phyloP scores from a whole-genome alignment of 2,797 vertebrate genomes.

The Bucorvus abyssinicus region DNA sequence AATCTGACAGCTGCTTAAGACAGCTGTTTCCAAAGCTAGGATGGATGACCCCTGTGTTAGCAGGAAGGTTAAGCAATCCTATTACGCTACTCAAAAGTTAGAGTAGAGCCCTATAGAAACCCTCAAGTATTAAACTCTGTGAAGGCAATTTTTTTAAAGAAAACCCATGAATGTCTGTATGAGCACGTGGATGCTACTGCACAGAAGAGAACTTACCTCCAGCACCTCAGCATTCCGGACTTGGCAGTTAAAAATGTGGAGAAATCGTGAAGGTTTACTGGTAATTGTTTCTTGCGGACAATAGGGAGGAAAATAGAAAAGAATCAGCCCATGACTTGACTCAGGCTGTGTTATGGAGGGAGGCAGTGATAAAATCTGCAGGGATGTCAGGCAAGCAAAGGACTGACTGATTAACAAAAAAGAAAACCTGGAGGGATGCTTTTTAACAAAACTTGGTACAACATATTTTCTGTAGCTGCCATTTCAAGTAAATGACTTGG shows the following conservation, averaged over 20 bases:
- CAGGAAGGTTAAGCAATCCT: slow-evolving; percentile 1
- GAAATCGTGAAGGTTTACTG: background rate
- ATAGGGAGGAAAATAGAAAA: background rate
- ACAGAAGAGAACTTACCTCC: slow-evolving; percentile 11
- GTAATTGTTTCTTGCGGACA: background rate
- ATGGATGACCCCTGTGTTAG: background rate
- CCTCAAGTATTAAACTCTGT: background rate
- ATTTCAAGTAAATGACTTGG: slow-evolving; percentile 33
- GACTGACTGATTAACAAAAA: background rate
- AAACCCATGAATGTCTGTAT: background rate
- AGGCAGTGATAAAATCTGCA: background rate
- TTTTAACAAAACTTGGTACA: background rate
- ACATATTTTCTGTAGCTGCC: background rate
- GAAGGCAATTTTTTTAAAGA: background rate
- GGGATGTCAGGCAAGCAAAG: background rate
- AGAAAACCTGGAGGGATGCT: background rate
- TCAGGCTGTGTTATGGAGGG: background rate
- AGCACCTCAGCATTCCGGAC: background rate
- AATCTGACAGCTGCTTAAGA: background rate
- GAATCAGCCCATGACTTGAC: background rate
- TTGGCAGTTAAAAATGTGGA: background rate
- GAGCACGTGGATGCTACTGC: background rate
- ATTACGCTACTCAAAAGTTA: background rate
- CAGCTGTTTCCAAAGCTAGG: background rate
- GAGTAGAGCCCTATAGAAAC: background rate